Evolutionary conservation across 2,113 vertebrate genomes (phyloP), one percentile per base, ranked within the genome.

Genomic region (Heliornis fulica): DNA sequence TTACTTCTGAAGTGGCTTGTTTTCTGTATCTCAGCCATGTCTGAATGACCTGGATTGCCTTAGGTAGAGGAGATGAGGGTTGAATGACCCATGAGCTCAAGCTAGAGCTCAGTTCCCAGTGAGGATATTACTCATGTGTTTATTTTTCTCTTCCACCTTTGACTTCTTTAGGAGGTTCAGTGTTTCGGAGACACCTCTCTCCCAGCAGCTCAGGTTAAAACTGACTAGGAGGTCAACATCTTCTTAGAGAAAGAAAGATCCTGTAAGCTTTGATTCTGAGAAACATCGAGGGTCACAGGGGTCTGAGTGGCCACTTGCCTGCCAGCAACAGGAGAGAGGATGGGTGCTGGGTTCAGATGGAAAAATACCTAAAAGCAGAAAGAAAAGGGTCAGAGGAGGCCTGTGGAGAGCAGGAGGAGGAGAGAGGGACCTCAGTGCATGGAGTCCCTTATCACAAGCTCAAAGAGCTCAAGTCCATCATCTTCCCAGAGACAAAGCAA

Each of bases 271-370:
- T 48, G 34, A 25, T 88, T 60, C 65, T 50, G 29, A 0, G 1
- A 57, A 79, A 64, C 1, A 0, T 22, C 7, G 31, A 66, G 53
- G 26, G 11, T 60, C 56, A 20, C 15, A 29, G 63, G n/a, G 32
- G 12, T 43, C 32, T 17, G 50, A 56, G 40, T 0, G 5, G 7
- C 40, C 4, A 1, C 0, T 0, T 50, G 50, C 50, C 34, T 18
- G 43, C 32, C 32, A 0, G 0, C 1, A 3, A 9, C 15, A 29
- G 26, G 36, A 53, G 15, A 57, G 38, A 59, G 26, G 31, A 20
- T 57, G 69, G 19, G 9, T 38, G 34, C 41, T 26, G n/a, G 16
- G 20, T 15, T 50, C 0, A 1, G 71, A 13, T 29, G 5, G 7
- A 4, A 63, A 74, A 65, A 38, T 9, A 8, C 28, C 34, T 22